Evolutionary conservation across 1,140 invertebrate genomes (phyloP).

Genomic region (Aphaenogaster ashmeadi): DNA sequence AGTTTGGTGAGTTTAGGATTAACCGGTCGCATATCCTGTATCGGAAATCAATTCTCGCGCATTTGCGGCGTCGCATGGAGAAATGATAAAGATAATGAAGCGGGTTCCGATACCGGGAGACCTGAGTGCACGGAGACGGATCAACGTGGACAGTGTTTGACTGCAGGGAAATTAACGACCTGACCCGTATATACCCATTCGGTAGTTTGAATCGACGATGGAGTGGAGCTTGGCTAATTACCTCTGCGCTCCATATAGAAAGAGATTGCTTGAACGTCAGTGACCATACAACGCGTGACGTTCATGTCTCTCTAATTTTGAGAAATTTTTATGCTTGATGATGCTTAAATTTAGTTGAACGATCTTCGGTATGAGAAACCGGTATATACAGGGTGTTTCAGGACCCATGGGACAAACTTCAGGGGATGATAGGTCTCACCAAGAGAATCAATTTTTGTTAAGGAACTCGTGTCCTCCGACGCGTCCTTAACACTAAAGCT

Average conservation of each 20-base stretch:
- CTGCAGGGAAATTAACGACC: slow-evolving; percentile 71
- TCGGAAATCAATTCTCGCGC: slow-evolving; percentile 56
- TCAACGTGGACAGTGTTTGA: slow-evolving; percentile 71
- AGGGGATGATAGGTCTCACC: too few species aligned
- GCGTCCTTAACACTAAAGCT: too few species aligned
- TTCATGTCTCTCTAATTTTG: neutral
- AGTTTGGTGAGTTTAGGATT: neutral
- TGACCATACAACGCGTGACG: neutral
- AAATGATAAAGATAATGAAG: slow-evolving; percentile 76
- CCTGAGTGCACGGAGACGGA: slow-evolving; percentile 39
- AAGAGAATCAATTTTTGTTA: too few species aligned
- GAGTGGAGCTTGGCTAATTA: slow-evolving; percentile 71
- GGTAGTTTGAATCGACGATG: slow-evolving; percentile 71
- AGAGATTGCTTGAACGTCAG: slow-evolving; percentile 70
- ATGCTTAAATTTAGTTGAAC: neutral
- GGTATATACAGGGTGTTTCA: too few species aligned
- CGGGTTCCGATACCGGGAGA: slow-evolving; percentile 9
- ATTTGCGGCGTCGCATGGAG: slow-evolving; percentile 16
- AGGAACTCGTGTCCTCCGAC: too few species aligned
- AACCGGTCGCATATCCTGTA: neutral
- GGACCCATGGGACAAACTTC: too few species aligned
- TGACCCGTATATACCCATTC: slow-evolving; percentile 44
- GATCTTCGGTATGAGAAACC: neutral
- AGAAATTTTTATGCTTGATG: neutral
- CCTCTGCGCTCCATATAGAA: slow-evolving; percentile 63